These are phyloP conservation scores for Cacoxenus indagator DNA, from an alignment of 2,888 invertebrate genomes.

Conservation along the genomic window DNA sequence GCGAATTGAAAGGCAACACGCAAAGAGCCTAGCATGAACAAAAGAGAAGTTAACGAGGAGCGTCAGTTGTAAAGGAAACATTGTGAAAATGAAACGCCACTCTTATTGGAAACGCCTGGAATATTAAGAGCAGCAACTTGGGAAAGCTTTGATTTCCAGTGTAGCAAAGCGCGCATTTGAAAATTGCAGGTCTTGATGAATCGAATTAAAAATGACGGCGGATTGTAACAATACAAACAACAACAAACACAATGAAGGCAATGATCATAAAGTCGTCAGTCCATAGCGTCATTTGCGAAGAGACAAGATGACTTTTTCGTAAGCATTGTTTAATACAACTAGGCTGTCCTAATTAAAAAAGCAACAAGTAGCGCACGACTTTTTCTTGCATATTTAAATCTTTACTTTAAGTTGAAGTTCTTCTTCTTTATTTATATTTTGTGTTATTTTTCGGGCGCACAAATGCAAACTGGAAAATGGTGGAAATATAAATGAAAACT, in stretches of 20 bases:
- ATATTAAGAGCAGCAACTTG: constrained; percentile 33
- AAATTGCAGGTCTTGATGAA: neutral
- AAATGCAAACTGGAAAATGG: constrained; percentile 14
- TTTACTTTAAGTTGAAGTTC: neutral
- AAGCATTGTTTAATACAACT: neutral
- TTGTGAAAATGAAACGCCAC: constrained; percentile 6
- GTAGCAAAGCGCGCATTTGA: neutral
- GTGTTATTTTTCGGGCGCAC: constrained; percentile 7
- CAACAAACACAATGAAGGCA: neutral
- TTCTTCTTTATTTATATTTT: too few relatives aligned
- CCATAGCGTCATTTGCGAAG: neutral
- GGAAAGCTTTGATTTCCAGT: neutral
- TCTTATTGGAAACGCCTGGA: constrained; percentile 49
- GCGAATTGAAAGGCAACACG: neutral
- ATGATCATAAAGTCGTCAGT: neutral
- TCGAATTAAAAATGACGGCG: constrained; percentile 12
- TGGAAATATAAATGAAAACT: constrained; percentile 31
- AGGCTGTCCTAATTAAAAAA: neutral
- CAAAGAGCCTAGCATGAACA: neutral
- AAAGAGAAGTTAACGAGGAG: neutral
- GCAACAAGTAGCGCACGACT: neutral
- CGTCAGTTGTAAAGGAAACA: neutral
- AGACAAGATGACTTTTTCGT: neutral
- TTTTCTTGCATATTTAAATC: neutral
- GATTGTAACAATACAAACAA: constrained; percentile 1